Conservation (phyloP, 2,113 vertebrate genomes). For the Rallus limicola region DNA sequence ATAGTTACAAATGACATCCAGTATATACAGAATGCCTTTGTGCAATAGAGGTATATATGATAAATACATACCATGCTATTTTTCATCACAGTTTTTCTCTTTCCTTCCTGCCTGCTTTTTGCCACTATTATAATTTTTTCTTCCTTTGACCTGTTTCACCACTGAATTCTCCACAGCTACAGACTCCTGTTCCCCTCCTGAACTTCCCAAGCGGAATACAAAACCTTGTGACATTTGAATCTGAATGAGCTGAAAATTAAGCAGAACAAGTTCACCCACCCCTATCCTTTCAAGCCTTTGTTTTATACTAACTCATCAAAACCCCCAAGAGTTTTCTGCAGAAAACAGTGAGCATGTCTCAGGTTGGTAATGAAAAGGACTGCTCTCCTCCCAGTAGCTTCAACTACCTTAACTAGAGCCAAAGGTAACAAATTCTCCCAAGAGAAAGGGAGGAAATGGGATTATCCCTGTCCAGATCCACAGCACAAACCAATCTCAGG, state of each 20-base stretch:
- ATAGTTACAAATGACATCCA: neutral
- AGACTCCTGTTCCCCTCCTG: neutral
- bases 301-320: slow-evolving; percentile 12
- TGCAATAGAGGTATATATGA: neutral
- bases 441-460: slow-evolving; percentile 37
- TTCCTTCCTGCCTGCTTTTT: neutral
- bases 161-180: neutral
- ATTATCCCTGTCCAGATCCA: slow-evolving; percentile 28
- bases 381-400: neutral
- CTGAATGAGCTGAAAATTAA: slow-evolving; percentile 37
- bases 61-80: neutral
- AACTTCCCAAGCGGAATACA: slow-evolving; percentile 2
- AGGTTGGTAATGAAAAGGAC: neutral
- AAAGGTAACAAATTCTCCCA: slow-evolving; percentile 33
- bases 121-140: neutral
- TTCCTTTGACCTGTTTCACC: neutral
- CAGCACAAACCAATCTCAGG: neutral
- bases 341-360: neutral
- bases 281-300: neutral
- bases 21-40: neutral
- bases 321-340: neutral
- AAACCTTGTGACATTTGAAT: slow-evolving; percentile 38
- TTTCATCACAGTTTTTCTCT: neutral
- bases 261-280: slow-evolving; percentile 20
- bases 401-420: neutral